Percentiles rank a stretch among this genome's conserved stretches.
Conservation (phyloP, 1,140 invertebrate genomes). For the Aricia agestis region DNA sequence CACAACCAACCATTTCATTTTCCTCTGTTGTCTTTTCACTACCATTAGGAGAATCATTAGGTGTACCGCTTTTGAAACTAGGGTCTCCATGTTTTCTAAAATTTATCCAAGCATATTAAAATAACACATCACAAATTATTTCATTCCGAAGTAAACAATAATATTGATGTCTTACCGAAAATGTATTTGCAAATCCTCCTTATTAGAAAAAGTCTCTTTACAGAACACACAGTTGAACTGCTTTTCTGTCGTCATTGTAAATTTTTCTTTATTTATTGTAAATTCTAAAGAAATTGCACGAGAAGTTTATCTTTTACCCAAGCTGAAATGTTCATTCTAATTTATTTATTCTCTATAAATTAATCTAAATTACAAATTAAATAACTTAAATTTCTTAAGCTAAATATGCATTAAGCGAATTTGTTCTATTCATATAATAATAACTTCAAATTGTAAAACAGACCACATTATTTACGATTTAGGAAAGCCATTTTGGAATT, state of each 20-base stretch:
- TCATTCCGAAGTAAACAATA: not conserved
- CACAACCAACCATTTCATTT: constrained; percentile 71
- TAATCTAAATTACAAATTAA: no score
- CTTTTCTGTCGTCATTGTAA: constrained; percentile 46
- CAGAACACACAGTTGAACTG: constrained; percentile 67
- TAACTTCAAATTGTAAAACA: not conserved
- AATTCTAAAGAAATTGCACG: not conserved
- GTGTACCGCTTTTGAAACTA: constrained; percentile 44
- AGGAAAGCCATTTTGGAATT: constrained; percentile 10
- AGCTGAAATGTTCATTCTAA: not conserved
- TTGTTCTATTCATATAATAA: not conserved
- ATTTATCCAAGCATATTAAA: constrained; percentile 21
- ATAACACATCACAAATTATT: constrained; percentile 16
- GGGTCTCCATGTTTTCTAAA: constrained; percentile 65
- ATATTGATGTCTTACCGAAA: constrained; percentile 51
- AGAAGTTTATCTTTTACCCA: not conserved
- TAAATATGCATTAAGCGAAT: no score
- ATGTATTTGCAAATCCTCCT: constrained; percentile 63
- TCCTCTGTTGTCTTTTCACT: constrained; percentile 42
- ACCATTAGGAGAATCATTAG: constrained; percentile 33
- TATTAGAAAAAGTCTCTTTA: constrained; percentile 55
- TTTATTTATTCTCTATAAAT: not conserved
- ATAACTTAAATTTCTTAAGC: no score
- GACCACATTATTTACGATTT: constrained; percentile 2
- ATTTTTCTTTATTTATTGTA: constrained; percentile 19